These are phyloP conservation scores for Penaeus vannamei DNA, from an alignment of 1,140 invertebrate genomes.

Conservation along the genomic window DNA sequence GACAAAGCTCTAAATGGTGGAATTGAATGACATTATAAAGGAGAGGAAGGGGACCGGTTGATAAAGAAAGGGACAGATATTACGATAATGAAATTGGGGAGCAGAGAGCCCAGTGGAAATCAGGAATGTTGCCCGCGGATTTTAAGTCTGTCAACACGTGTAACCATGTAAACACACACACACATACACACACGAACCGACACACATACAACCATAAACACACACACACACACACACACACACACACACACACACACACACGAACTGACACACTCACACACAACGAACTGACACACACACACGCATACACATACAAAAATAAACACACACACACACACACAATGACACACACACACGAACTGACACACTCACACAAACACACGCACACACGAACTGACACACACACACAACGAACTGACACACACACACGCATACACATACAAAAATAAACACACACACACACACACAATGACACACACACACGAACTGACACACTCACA, in stretches of 20 bases:
- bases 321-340: too few relatives aligned
- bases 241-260: not conserved
- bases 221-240: not conserved
- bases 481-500: too few relatives aligned
- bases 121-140: not conserved
- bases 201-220: slow-evolving; percentile 16
- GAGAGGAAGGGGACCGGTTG: not conserved
- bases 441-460: not conserved
- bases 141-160: not conserved
- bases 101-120: not conserved
- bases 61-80: slow-evolving; percentile 32
- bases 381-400: too few relatives aligned
- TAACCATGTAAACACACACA: slow-evolving; percentile 3
- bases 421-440: too few relatives aligned
- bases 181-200: slow-evolving; percentile 34
- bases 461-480: not conserved
- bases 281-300: too few relatives aligned
- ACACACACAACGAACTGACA: not conserved
- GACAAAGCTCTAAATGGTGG: too few relatives aligned
- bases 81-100: slow-evolving; percentile 8
- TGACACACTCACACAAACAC: too few relatives aligned
- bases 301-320: too few relatives aligned
- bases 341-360: too few relatives aligned
- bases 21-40: too few relatives aligned
- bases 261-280: not conserved